phyloP scores from a whole-genome alignment of 2,888 invertebrate species.

The Lottia scabra region DNA sequence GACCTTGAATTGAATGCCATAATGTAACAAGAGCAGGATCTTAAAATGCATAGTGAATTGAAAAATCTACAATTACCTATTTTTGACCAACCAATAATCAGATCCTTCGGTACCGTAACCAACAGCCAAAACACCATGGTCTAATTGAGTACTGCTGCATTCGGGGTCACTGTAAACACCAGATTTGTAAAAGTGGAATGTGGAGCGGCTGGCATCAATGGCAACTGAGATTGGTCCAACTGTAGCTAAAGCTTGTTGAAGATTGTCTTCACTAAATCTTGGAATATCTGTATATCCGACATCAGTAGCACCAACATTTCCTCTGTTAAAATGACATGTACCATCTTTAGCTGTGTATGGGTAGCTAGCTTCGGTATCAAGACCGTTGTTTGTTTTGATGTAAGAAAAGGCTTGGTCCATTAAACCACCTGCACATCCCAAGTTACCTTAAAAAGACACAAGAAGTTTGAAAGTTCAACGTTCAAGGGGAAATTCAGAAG shows the following conservation, averaged over 20 bases:
- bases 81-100: conserved; percentile 49
- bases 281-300: conserved; percentile 42
- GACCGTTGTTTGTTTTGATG: conserved; percentile 77
- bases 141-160: conserved; percentile 31
- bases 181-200: conserved; percentile 37
- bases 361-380: conserved; percentile 73
- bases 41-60: no score
- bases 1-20: no score
- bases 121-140: conserved; percentile 36
- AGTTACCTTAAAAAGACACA: conserved; percentile 24
- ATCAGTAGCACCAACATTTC: conserved; percentile 39
- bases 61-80: no score
- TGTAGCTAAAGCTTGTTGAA: conserved; percentile 38
- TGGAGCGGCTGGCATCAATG: conserved; percentile 84
- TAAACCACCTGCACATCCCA: conserved; percentile 42
- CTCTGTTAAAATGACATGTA: conserved; percentile 40
- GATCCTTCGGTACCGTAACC: conserved; percentile 35
- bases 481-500: no score
- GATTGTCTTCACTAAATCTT: conserved; percentile 22
- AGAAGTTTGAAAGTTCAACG: no score
- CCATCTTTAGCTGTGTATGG: conserved; percentile 63
- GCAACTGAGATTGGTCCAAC: conserved; percentile 81
- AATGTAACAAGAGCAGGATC: no score
- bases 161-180: conserved; percentile 33
- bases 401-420: conserved; percentile 47